phyloP scores from a whole-genome alignment of 2,888 invertebrate genomes.

The Heliconius charithonia region DNA sequence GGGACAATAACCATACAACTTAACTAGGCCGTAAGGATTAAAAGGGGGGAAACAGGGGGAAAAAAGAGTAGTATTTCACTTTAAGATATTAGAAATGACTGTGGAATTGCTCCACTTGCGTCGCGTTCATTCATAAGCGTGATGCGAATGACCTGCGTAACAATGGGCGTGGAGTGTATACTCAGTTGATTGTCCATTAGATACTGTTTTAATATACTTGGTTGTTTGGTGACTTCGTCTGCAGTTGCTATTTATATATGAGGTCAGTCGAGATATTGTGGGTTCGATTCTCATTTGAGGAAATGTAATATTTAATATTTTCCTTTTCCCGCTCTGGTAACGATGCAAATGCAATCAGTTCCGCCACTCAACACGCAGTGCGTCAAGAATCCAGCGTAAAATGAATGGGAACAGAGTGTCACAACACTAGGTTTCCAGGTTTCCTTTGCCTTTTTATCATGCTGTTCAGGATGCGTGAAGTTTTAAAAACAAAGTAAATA shows the following conservation, averaged over 20 bases:
- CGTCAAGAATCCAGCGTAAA: neutral
- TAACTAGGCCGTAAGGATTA: conserved; percentile 28
- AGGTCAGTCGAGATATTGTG: too few relatives aligned
- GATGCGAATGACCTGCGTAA: conserved; percentile 28
- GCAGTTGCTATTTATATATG: neutral
- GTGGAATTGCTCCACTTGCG: conserved; percentile 30
- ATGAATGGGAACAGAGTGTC: neutral
- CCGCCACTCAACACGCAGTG: neutral
- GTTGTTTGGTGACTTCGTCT: neutral
- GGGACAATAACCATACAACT: conserved; percentile 19
- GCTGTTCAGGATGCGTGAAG: neutral
- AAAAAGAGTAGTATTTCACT: neutral
- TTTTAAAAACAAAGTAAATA: neutral
- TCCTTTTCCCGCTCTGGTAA: too few relatives aligned
- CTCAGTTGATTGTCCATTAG: conserved; percentile 19
- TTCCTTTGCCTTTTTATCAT: neutral
- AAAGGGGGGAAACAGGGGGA: neutral
- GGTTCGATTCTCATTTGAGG: too few relatives aligned
- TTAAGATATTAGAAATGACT: conserved; percentile 24
- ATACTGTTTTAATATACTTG: conserved; percentile 1
- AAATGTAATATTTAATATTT: too few relatives aligned
- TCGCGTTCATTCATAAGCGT: conserved; percentile 22
- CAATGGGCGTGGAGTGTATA: conserved; percentile 1
- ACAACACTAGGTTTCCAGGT: neutral
- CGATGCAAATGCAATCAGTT: too few relatives aligned